Evolutionary conservation across 2,888 invertebrate genomes (phyloP).

Genomic region (Theretra japonica): DNA sequence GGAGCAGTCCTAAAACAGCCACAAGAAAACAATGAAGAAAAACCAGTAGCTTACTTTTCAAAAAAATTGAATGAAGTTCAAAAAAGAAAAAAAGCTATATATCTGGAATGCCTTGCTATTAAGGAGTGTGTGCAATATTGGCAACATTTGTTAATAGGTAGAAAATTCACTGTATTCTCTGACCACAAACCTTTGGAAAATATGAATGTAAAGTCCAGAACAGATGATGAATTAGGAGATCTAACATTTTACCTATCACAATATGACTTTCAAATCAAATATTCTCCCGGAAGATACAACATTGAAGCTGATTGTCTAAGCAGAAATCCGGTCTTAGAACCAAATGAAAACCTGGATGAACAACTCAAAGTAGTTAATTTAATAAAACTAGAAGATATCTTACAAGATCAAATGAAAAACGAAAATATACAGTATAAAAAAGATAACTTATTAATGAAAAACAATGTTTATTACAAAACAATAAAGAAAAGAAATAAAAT

Average conservation of each 20-base stretch:
- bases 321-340: conserved; percentile 12
- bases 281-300: conserved; percentile 29
- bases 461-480: not conserved
- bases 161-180: conserved; percentile 7
- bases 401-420: not conserved
- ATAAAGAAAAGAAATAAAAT: conserved; percentile 1
- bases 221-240: conserved; percentile 33
- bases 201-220: conserved; percentile 29
- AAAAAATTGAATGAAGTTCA: conserved; percentile 20
- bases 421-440: conserved; percentile 1
- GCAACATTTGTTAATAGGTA: not conserved
- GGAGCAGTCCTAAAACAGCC: conserved; percentile 34
- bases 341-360: not conserved
- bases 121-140: conserved; percentile 1
- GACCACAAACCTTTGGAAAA: conserved; percentile 33
- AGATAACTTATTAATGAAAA: not conserved
- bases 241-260: conserved; percentile 31
- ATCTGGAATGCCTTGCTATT: not conserved
- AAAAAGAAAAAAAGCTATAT: conserved; percentile 29
- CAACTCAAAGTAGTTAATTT: not conserved
- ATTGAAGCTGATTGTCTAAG: conserved; percentile 37
- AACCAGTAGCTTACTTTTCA: not conserved
- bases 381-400: conserved; percentile 15
- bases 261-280: conserved; percentile 32
- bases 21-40: conserved; percentile 23